Evolutionary conservation across 2,797 vertebrate species (phyloP).

Genomic region (Hybognathus amarus): DNA sequence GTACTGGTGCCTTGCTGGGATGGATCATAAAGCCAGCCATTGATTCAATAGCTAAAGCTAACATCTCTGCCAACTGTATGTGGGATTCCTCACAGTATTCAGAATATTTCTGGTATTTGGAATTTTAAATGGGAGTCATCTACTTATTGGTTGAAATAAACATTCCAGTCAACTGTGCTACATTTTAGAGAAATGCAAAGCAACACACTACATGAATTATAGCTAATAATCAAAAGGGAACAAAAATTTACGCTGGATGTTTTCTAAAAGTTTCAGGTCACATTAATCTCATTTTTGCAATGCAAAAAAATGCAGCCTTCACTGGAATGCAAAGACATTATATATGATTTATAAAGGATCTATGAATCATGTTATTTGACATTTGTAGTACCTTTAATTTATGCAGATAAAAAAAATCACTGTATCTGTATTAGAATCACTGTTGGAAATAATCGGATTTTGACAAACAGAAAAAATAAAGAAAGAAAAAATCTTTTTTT

Average conservation of each 20-base stretch:
- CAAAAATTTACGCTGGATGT: background rate
- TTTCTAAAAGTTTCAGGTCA: background rate
- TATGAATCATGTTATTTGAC: background rate
- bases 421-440: background rate
- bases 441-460: background rate
- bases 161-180: background rate
- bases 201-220: background rate
- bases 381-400: background rate
- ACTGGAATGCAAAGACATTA: background rate
- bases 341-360: background rate
- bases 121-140: constrained; percentile 53
- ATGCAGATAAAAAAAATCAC: too few relatives aligned
- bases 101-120: constrained; percentile 74
- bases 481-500: too few relatives aligned
- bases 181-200: background rate
- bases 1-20: constrained; percentile 67
- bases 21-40: constrained; percentile 74
- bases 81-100: constrained; percentile 68
- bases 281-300: background rate
- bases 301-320: background rate
- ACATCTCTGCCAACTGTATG: constrained; percentile 57
- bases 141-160: constrained; percentile 22
- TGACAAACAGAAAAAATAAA: too few relatives aligned
- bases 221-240: background rate
- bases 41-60: constrained; percentile 65